Evolutionary conservation across 2,888 invertebrate genomes (phyloP).

Genomic region (Drosophila gaucha): DNA sequence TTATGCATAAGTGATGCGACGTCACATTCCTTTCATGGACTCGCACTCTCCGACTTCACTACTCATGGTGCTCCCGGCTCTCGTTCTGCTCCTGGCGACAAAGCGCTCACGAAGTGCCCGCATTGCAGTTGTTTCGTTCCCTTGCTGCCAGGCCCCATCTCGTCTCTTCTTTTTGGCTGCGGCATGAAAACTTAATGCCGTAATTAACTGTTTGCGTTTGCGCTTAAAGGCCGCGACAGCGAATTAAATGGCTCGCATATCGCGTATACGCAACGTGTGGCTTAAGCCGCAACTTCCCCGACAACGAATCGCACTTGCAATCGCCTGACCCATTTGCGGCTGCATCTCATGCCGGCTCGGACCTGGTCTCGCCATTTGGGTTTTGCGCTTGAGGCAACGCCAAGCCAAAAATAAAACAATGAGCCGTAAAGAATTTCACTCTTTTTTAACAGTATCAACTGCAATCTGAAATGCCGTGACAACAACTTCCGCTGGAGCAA

Average conservation of each 20-base stretch:
- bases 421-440: slow-evolving; percentile 7
- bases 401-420: background rate
- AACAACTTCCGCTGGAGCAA: slow-evolving; percentile 46
- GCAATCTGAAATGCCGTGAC: slow-evolving; percentile 62
- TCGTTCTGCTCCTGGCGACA: slow-evolving; percentile 48
- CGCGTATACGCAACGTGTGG: slow-evolving; percentile 60
- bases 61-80: slow-evolving; percentile 13
- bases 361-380: slow-evolving; percentile 4
- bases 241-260: slow-evolving; percentile 49
- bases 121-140: slow-evolving; percentile 73
- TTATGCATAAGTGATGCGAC: slow-evolving; percentile 74
- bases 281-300: slow-evolving; percentile 40
- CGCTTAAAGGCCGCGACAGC: slow-evolving; percentile 50
- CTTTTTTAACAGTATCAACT: slow-evolving; percentile 47
- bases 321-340: slow-evolving; percentile 50
- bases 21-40: slow-evolving; percentile 48
- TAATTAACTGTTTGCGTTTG: slow-evolving; percentile 78
- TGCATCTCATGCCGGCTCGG: slow-evolving; percentile 26
- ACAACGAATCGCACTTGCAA: slow-evolving; percentile 23
- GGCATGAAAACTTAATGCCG: slow-evolving; percentile 76
- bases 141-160: slow-evolving; percentile 8
- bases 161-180: slow-evolving; percentile 53
- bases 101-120: slow-evolving; percentile 74
- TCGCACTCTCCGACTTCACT: slow-evolving; percentile 5
- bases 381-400: slow-evolving; percentile 9